Base-by-base conservation (phyloP, 2,888 invertebrate species). In the Tupiocoris notatus region DNA sequence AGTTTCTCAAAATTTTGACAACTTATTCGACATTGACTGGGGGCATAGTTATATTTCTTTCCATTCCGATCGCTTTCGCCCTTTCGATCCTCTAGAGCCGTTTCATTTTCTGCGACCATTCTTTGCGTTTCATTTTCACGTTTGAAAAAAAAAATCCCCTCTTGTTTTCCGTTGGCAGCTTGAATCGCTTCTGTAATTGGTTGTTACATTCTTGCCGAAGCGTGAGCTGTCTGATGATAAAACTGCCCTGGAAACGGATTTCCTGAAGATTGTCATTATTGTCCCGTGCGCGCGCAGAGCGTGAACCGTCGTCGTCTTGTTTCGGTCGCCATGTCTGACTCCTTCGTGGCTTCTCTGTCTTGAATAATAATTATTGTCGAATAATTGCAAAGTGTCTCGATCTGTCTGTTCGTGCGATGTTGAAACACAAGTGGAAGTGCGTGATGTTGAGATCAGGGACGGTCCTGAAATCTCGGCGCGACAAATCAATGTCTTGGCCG, bases 401-500 rank as follows among this genome's bases (percentile, higher is more conserved):
- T 39, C 12, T 39, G 3, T 39, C 39, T 39, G 39, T 39, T 12
- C 12, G 39, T 39, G 64, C 56, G 17, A 71, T 61, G 71, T 75
- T 23, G 66, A 68, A 70, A 73, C 73, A 78, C 64, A 76, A 76
- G 68, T 73, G 77, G 76, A 67, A 56, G 67, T 56, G 67, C 56
- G 56, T 56, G 18, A 12, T 39, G 6, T 21, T 67, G 9, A 39
- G 67, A 2, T 7, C 21, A 21, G 12, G 21, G 17, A 22, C 67
- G n/a, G 56, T 67, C 56, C 22, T 12, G 39, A 39, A 3, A 39
- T 12, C 6, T 39, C 54, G 67, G 2, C 57, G 56, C 0, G 20
- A 25, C 39, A 65, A 57, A 57, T 67, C 67, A 9, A 1, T 57
- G 2, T 67, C 67, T 9, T 21, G 39, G 9, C 67, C 67, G 17